Evolutionary conservation across 2,113 vertebrate genomes (phyloP), one percentile per base, ranked within the genome.

Genomic region (Collichthys lucidus): DNA sequence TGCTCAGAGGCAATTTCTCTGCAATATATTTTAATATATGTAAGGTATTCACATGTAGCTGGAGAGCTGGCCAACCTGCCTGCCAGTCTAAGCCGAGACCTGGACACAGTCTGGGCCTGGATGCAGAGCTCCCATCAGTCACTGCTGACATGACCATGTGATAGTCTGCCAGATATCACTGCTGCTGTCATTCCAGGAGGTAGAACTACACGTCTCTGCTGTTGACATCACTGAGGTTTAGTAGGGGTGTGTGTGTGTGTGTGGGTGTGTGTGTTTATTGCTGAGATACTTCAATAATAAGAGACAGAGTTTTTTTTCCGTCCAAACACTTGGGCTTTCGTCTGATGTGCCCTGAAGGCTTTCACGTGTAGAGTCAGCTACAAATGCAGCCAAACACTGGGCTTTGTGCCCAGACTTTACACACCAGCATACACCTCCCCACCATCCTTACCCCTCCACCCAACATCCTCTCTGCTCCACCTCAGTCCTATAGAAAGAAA

Each of bases 161-260:
- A 93, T 90, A 86, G 67, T 82, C 77, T 91, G 93, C 92, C 93
- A 94, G 88, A 91, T 72, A 81, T 86, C 76, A 75, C 59, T 75
- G 60, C 70, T 73, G 85, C 91, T 84, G 91, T 86, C 88, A 71
- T 68, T 92, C 79, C 72, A 65, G 86, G 83, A 89, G 89, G 88
- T 73, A 73, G 53, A 88, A 79, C 83, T 84, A 56, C 74, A 59
- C 74, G 4, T 19, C 61, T 84, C 74, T 46, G 79, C 65, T 91
- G 71, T 72, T 88, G 85, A 90, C 88, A 85, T 82, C 84, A 80
- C 57, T 20, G 3, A 82, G 55, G 71, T 74, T 82, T 65, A 53
- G 59, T 56, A 79, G 56, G 24, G 55, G 20, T 59, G 77, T 20
- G 87, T 83, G 75, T 67, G 74, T 50, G 26, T 26, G 71, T 0